Percentiles rank a stretch among this genome's conserved stretches.
phyloP scores from a whole-genome alignment of 2,888 invertebrate species.

The Cerastis rubricosa region DNA sequence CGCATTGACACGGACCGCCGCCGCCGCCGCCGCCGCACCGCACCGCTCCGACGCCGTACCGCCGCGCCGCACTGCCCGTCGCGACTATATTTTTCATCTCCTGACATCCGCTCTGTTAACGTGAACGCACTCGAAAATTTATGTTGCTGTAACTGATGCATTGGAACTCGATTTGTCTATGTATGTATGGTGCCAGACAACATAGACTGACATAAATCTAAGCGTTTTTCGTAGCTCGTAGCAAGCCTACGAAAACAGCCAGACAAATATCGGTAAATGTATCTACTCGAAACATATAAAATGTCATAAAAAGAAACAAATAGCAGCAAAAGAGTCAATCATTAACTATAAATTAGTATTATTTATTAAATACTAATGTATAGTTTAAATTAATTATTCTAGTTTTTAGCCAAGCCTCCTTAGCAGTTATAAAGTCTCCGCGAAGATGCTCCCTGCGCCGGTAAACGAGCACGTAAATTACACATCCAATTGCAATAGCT shows the following conservation, averaged over 20 bases:
- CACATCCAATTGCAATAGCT: constrained; percentile 72
- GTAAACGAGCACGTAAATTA: constrained; percentile 72
- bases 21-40: constrained; percentile 46
- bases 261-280: constrained; percentile 13
- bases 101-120: constrained; percentile 79
- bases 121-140: constrained; percentile 76
- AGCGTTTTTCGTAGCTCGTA: constrained; percentile 27
- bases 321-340: background rate
- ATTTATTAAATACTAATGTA: too few relatives aligned
- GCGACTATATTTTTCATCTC: constrained; percentile 81
- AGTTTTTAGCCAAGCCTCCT: constrained; percentile 59
- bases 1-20: constrained; percentile 74
- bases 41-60: constrained; percentile 39
- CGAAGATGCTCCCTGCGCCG: constrained; percentile 60
- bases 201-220: constrained; percentile 28
- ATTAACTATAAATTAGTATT: background rate
- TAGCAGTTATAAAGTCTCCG: constrained; percentile 63
- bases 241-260: constrained; percentile 1
- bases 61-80: constrained; percentile 48
- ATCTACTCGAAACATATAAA: background rate
- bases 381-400: too few relatives aligned
- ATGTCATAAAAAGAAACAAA: background rate
- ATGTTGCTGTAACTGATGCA: constrained; percentile 71
- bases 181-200: constrained; percentile 31
- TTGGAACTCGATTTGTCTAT: constrained; percentile 57